Percentiles rank a stretch among this genome's conserved stretches.
Conservation (phyloP, 2,113 vertebrate species). For the Hydropotes inermis region DNA sequence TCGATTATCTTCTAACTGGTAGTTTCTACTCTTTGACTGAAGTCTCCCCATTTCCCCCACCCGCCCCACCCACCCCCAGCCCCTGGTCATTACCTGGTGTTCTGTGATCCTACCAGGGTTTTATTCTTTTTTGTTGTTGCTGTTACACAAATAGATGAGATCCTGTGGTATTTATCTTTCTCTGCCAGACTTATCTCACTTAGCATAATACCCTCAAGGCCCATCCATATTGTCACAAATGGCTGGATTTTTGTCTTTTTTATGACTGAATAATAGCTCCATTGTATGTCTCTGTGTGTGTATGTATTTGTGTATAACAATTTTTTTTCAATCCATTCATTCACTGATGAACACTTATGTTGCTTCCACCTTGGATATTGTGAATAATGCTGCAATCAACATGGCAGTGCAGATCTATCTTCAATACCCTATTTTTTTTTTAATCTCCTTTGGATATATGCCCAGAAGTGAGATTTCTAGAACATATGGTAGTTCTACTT, state of each 20-base stretch:
- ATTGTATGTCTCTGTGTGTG: not conserved
- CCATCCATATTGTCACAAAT: not conserved
- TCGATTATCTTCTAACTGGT: not conserved
- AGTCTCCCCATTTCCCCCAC: not conserved
- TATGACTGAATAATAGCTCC: not conserved
- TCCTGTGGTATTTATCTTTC: not conserved
- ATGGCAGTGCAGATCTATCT: not conserved
- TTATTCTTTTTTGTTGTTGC: not conserved
- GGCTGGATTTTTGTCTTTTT: not conserved
- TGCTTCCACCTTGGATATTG: not conserved
- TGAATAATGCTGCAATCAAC: not conserved
- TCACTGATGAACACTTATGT: not conserved
- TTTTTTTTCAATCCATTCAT: not conserved
- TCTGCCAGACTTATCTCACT: not conserved
- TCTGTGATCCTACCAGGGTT: not conserved
- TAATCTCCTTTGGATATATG: not conserved
- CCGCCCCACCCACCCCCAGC: accelerated
- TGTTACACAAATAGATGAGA: not conserved
- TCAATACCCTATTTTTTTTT: not conserved
- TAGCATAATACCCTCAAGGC: not conserved
- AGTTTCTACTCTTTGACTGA: not conserved
- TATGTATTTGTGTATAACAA: not conserved
- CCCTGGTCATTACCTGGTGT: not conserved
- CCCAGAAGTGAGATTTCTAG: not conserved
- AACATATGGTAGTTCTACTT: not conserved